Conservation (phyloP, 2,888 invertebrate genomes). For the Charanyca ferruginea region DNA sequence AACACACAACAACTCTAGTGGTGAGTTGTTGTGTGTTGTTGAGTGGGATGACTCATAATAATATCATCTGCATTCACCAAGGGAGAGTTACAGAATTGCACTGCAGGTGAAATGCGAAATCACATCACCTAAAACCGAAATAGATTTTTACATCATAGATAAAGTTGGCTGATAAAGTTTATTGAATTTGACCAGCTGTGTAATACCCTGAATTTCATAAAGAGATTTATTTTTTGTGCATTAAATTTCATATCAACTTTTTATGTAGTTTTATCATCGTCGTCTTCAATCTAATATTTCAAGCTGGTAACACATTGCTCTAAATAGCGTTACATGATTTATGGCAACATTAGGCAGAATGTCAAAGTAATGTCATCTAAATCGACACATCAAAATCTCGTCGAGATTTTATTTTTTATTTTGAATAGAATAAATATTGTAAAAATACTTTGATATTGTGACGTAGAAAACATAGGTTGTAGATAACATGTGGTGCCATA, state of each 20-base stretch:
- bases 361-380: constrained; percentile 41
- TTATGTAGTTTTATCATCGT: background rate
- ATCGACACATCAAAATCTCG: constrained; percentile 45
- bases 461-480: too few species aligned
- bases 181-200: constrained; percentile 6
- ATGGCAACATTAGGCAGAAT: constrained; percentile 37
- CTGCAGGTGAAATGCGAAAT: too few species aligned
- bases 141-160: background rate
- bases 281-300: constrained; percentile 9
- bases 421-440: background rate
- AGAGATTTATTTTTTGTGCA: background rate
- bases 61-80: too few species aligned
- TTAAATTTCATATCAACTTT: background rate
- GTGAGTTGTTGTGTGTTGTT: too few species aligned
- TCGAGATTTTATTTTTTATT: constrained; percentile 7
- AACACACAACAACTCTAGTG: too few species aligned
- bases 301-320: constrained; percentile 47
- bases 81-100: too few species aligned
- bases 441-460: background rate
- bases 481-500: too few species aligned
- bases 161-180: background rate
- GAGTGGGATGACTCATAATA: too few species aligned
- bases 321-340: constrained; percentile 46
- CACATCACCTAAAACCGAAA: too few species aligned
- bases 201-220: constrained; percentile 4